Evolutionary conservation across 2,113 vertebrate species (phyloP), one percentile per base, ranked within the genome.

Genomic region (Cavia porcellus): DNA sequence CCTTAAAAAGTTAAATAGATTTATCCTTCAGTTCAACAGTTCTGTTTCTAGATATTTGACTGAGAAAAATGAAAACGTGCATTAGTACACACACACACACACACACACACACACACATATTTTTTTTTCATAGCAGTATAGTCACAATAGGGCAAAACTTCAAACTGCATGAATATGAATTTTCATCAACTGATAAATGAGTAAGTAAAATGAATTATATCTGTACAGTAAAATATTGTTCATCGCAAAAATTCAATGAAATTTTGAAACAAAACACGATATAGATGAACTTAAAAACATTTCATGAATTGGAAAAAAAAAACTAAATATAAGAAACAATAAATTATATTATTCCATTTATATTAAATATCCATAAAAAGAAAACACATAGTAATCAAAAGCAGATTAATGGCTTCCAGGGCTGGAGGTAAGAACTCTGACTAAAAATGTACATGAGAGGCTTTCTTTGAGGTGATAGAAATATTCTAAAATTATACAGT

Each of bases 1-100:
- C 85, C 59, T 79, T 92, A 75, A 85, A 95, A 94, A 70, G 9
- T 92, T 75, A 15, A 64, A 82, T 57, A 66, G 5, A 91, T 1
- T 57, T 57, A 28, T 42, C 10, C n/a, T 52, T 19, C 4, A 75
- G 61, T 68, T 4, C 14, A 74, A 15, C 4, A 68, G 30, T 50
- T 94, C 13, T 12, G 82, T n/a, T 82, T 68, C 47, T 64, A 75
- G 3, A 0, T 86, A 75, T 57, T 52, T 32, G 82, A 14, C 20
- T 85, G 25, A 77, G 8, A 96, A 13, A 92, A 92, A 70, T 70
- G 7, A 84, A 88, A 52, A 57, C 32, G 50, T 22, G 25, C n/a
- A 7, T 25, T 13, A 1, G 38, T 52, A 52, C 0, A 70, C 22
- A 32, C 15, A 66, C 57, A 86, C 45, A 52, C 1, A 80, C 30